These are phyloP conservation scores for Melanogrammus aeglefinus DNA, from an alignment of 2,797 vertebrate genomes.

Conservation along the genomic window DNA sequence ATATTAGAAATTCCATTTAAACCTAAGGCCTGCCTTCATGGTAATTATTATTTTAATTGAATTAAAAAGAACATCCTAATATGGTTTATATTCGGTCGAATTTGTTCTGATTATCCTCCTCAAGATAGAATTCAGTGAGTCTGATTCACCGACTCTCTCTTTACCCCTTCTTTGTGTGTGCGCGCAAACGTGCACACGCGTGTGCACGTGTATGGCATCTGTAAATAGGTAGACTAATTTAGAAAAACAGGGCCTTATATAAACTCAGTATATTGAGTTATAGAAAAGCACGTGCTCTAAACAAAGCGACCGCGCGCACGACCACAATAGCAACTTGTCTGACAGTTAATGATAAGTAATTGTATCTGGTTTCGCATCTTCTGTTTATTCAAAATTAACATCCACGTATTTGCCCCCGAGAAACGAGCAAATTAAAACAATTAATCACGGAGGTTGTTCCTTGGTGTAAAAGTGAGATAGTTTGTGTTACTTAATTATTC, in stretches of 20 bases:
- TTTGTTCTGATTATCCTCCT: neutral
- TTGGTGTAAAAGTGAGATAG: constrained; percentile 75
- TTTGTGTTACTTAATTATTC: constrained; percentile 92
- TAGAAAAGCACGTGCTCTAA: neutral
- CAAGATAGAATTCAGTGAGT: neutral
- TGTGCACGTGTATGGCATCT: neutral
- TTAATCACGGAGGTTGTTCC: constrained; percentile 76
- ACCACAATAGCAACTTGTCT: constrained; percentile 52
- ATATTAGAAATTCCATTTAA: constrained; percentile 18
- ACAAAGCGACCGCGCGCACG: neutral
- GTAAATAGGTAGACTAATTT: neutral
- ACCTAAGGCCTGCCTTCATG: neutral
- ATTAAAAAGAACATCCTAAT: neutral
- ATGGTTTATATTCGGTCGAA: neutral
- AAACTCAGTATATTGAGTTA: constrained; percentile 14
- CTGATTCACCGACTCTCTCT: neutral
- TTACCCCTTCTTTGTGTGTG: neutral
- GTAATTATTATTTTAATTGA: neutral
- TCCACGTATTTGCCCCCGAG: constrained; percentile 75
- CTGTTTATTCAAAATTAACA: constrained; percentile 74
- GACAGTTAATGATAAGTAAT: constrained; percentile 83
- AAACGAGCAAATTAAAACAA: constrained; percentile 77
- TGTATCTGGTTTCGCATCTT: constrained; percentile 79
- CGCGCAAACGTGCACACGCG: neutral
- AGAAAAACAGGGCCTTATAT: neutral